A percentile compares a stretch with the other conserved stretches of the same genome.
phyloP scores from a whole-genome alignment of 2,797 vertebrate genomes.

The Catamblyrhynchus diadema region DNA sequence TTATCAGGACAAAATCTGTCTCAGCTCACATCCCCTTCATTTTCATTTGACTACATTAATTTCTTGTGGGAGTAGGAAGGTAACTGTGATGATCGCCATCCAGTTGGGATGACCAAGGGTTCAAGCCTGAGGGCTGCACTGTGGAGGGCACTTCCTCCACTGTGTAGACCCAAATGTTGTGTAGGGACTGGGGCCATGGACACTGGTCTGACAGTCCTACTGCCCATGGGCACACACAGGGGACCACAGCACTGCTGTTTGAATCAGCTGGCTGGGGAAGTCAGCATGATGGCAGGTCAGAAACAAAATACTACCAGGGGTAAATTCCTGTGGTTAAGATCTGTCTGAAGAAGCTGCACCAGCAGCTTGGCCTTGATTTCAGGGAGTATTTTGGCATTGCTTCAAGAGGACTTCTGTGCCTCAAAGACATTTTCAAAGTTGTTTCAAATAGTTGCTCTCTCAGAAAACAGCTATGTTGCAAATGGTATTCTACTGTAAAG shows the following conservation, averaged over 20 bases:
- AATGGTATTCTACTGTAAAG: constrained; percentile 35
- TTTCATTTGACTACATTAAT: not conserved
- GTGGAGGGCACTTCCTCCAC: not conserved
- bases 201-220: not conserved
- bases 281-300: not conserved
- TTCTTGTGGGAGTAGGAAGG: not conserved
- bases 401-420: not conserved
- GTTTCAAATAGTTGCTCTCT: not conserved
- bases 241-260: not conserved
- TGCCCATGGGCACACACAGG: rapidly evolving
- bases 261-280: not conserved
- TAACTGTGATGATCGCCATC: not conserved
- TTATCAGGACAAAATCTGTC: not conserved
- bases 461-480: not conserved
- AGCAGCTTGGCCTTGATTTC: not conserved
- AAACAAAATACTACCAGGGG: not conserved
- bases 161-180: not conserved
- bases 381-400: not conserved
- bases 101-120: not conserved
- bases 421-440: not conserved
- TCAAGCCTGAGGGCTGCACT: not conserved
- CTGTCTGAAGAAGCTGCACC: not conserved
- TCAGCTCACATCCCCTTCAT: not conserved
- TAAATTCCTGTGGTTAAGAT: not conserved
- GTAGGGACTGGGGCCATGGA: not conserved